Evolutionary conservation across 2,888 invertebrate genomes (phyloP).

Genomic region (Auanema sp.): DNA sequence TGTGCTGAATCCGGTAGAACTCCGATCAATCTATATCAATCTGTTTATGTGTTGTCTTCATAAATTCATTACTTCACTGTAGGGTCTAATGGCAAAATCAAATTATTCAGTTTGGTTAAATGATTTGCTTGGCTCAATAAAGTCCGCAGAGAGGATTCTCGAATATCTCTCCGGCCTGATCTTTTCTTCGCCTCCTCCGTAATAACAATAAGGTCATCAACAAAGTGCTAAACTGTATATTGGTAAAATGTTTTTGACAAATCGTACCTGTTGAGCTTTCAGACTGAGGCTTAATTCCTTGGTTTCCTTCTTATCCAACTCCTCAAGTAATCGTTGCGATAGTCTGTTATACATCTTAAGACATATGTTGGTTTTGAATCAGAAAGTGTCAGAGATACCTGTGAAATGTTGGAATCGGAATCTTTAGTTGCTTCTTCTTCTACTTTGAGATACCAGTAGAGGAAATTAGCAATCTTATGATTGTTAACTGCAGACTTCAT

Average conservation of each 20-base stretch:
- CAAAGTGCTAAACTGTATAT: constrained; percentile 42
- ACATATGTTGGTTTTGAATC: too few species aligned
- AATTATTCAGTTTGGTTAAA: constrained; percentile 76
- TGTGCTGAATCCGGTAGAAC: constrained; percentile 86
- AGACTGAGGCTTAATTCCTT: too few species aligned
- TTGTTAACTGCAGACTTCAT: constrained; percentile 77
- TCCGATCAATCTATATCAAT: constrained; percentile 73
- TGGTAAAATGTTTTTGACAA: too few species aligned
- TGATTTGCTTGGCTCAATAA: constrained; percentile 26
- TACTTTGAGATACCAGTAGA: constrained; percentile 77
- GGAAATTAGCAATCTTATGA: constrained; percentile 87
- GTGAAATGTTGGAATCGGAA: constrained; percentile 23
- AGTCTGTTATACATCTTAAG: too few species aligned
- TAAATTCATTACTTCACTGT: constrained; percentile 71
- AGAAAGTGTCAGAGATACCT: constrained; percentile 19
- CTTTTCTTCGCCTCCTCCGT: constrained; percentile 33
- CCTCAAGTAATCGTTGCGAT: too few species aligned
- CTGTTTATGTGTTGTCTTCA: not conserved
- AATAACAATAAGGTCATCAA: constrained; percentile 40
- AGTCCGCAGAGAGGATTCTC: constrained; percentile 32
- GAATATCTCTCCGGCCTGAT: constrained; percentile 21
- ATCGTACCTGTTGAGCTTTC: too few species aligned
- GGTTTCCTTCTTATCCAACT: too few species aligned
- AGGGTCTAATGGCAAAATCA: constrained; percentile 93
- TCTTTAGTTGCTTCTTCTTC: constrained; percentile 38